Evolutionary conservation across 1,140 invertebrate genomes (phyloP).

Genomic region (Saccostrea cuccullata): DNA sequence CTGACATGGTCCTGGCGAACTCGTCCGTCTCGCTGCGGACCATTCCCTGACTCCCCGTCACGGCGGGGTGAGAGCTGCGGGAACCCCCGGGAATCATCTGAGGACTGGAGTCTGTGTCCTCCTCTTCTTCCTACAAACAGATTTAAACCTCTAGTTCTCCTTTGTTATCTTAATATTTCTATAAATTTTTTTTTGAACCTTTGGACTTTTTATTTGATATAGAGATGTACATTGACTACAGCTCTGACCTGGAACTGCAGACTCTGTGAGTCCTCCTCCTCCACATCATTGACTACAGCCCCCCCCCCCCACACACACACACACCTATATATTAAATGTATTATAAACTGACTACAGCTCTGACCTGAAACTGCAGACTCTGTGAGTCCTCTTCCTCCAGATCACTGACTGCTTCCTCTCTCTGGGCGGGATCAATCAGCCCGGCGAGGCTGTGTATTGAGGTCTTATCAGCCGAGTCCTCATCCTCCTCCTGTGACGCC

Average conservation of each 20-base stretch:
- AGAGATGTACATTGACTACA: no score
- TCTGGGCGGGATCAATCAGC: slow-evolving; percentile 40
- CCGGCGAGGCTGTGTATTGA: slow-evolving; percentile 68
- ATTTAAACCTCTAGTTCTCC: not conserved
- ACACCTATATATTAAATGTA: no score
- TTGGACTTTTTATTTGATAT: no score
- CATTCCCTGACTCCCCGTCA: slow-evolving; percentile 59
- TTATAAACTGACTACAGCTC: no score
- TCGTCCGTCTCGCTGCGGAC: slow-evolving; percentile 77
- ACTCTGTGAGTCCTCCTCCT: slow-evolving; percentile 25
- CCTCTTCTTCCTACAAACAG: not conserved
- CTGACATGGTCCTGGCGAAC: slow-evolving; percentile 67
- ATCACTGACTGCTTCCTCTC: slow-evolving; percentile 19
- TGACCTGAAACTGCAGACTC: slow-evolving; percentile 32
- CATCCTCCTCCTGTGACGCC: slow-evolving; percentile 43
- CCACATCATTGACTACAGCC: not conserved
- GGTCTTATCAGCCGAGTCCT: slow-evolving; percentile 60
- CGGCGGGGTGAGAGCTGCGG: not conserved
- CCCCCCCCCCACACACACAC: no score
- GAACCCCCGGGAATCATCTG: not conserved
- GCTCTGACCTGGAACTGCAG: slow-evolving; percentile 22
- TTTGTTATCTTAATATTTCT: no score
- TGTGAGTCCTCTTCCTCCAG: slow-evolving; percentile 31
- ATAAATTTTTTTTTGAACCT: no score
- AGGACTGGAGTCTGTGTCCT: not conserved